Conservation (phyloP, 1,140 invertebrate genomes). For the Leptopilina clavipes region DNA sequence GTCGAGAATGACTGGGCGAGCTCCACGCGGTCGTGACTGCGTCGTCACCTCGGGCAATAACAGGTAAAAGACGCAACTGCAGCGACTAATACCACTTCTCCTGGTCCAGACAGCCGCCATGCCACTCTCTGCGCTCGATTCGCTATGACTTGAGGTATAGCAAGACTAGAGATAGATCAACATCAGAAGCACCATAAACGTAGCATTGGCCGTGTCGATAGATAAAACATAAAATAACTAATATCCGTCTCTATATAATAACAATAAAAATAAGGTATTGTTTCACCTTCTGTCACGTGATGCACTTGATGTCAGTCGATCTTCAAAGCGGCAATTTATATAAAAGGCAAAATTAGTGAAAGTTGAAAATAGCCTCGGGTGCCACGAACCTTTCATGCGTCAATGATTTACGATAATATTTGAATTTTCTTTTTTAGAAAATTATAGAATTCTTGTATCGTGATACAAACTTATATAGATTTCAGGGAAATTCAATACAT, state of each 20-base stretch:
- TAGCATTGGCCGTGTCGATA: not conserved
- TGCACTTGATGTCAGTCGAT: conserved; percentile 3
- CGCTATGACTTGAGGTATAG: conserved; percentile 23
- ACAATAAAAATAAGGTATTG: not conserved
- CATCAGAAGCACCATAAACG: conserved; percentile 3
- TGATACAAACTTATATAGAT: not conserved
- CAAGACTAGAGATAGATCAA: not conserved
- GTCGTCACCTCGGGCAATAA: conserved; percentile 62
- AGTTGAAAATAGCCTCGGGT: conserved; percentile 11
- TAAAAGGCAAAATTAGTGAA: conserved; percentile 20
- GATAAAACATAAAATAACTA: not conserved
- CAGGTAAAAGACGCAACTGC: conserved; percentile 60
- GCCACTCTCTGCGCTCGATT: conserved; percentile 47
- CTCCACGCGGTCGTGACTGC: conserved; percentile 61
- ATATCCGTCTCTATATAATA: not conserved
- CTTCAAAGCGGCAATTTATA: conserved; percentile 2
- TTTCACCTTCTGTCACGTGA: not conserved
- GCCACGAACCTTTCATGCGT: not conserved
- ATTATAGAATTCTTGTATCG: not conserved
- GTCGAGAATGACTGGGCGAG: conserved; percentile 66
- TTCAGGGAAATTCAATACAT: not conserved
- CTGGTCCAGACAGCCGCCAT: conserved; percentile 43
- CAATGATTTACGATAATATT: conserved; percentile 14
- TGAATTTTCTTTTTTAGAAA: conserved; percentile 4
- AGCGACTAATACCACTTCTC: conserved; percentile 55